Evolutionary conservation across 1,140 invertebrate species (phyloP).

Genomic region (Leptinotarsa texana): DNA sequence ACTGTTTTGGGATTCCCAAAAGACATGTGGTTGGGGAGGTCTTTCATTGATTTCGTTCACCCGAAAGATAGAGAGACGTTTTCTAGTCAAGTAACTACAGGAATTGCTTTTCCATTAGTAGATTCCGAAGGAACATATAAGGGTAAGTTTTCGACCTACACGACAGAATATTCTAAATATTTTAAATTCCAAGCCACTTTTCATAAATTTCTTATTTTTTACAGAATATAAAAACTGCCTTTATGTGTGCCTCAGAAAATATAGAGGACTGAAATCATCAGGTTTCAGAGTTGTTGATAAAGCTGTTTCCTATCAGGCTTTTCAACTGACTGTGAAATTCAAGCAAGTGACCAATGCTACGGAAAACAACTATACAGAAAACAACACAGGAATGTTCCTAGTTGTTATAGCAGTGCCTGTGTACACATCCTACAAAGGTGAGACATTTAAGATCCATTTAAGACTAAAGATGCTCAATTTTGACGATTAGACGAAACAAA

Average conservation of each 20-base stretch:
- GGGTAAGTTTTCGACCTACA: conserved; percentile 32
- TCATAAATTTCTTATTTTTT: not conserved
- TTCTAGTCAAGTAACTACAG: conserved; percentile 61
- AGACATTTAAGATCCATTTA: conserved; percentile 36
- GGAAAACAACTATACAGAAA: conserved; percentile 50
- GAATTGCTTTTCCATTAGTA: conserved; percentile 58
- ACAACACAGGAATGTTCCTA: conserved; percentile 64
- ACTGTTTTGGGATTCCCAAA: conserved; percentile 76
- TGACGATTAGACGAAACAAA: too few relatives aligned
- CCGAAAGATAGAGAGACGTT: conserved; percentile 69
- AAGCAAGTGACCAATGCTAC: conserved; percentile 61
- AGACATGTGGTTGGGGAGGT: conserved; percentile 83
- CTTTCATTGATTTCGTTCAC: conserved; percentile 85
- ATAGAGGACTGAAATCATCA: conserved; percentile 58
- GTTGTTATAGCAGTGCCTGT: conserved; percentile 74
- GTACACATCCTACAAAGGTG: conserved; percentile 76
- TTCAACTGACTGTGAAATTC: conserved; percentile 72
- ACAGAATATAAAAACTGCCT: conserved; percentile 53
- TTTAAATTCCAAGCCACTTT: not conserved
- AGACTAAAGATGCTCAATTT: too few relatives aligned
- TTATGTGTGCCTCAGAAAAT: conserved; percentile 61
- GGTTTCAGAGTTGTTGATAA: conserved; percentile 68
- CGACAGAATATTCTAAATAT: too few relatives aligned
- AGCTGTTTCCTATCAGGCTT: conserved; percentile 70
- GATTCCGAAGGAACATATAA: conserved; percentile 54